Conservation (phyloP, 2,888 invertebrate species). For the Halocaridina rubra region DNA sequence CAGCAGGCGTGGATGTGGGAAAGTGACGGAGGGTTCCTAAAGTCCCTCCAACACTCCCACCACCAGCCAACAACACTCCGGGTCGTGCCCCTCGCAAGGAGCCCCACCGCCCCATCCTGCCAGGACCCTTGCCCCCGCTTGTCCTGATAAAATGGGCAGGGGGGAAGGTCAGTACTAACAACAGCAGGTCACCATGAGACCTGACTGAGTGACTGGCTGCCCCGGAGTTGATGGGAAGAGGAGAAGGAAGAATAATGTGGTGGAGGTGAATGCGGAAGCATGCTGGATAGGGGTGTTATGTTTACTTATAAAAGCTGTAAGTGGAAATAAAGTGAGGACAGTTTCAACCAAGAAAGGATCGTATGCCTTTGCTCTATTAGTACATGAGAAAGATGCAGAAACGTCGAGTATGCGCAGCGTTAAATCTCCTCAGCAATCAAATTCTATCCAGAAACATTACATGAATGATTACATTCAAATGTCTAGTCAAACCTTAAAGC, state of each 20-base stretch:
- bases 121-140: conserved; percentile 69
- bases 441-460: no score
- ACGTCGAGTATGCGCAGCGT: neutral
- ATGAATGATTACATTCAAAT: no score
- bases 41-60: conserved; percentile 49
- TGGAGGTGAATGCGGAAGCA: no score
- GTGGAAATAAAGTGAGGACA: no score
- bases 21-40: conserved; percentile 46
- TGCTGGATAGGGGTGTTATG: no score
- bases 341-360: no score
- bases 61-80: conserved; percentile 37
- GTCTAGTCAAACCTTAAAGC: no score
- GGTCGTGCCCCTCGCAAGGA: conserved; percentile 71
- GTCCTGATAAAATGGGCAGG: conserved; percentile 53
- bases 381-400: neutral
- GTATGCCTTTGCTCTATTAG: no score
- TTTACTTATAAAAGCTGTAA: no score
- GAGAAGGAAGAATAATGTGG: neutral
- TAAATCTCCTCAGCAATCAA: no score
- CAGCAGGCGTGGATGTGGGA: conserved; percentile 48
- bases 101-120: conserved; percentile 82
- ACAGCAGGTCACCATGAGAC: conserved; percentile 36
- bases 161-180: conserved; percentile 37
- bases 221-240: conserved; percentile 26
- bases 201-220: conserved; percentile 60